Conservation (phyloP, 2,888 invertebrate genomes). For the Heteromurus nitidus region DNA sequence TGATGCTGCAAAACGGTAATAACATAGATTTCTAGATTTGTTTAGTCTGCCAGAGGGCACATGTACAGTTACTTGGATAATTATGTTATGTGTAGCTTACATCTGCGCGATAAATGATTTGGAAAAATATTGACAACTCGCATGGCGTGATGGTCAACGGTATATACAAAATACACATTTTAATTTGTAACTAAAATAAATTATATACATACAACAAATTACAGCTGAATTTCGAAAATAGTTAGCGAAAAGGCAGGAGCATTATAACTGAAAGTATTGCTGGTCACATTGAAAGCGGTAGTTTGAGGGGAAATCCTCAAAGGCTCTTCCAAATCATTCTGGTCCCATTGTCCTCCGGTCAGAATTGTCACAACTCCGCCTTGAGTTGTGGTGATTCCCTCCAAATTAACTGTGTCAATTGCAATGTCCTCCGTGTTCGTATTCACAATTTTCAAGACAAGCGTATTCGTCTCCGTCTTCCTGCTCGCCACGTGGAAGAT, state of each 20-base stretch:
- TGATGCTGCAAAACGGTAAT: too few relatives aligned
- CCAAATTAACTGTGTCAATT: conserved; percentile 25
- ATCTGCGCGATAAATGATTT: too few relatives aligned
- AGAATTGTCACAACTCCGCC: conserved; percentile 30
- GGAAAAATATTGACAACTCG: too few relatives aligned
- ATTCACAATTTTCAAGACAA: conserved; percentile 43
- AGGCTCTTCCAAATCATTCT: conserved; percentile 34
- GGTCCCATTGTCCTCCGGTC: conserved; percentile 43
- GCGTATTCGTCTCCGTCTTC: conserved; percentile 29
- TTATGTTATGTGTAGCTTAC: too few relatives aligned
- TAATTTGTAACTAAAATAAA: too few relatives aligned
- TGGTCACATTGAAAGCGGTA: conserved; percentile 23
- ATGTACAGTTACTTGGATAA: too few relatives aligned
- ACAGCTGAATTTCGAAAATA: conserved; percentile 47
- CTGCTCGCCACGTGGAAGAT: conserved; percentile 44
- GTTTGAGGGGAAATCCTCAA: conserved; percentile 22
- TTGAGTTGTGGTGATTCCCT: conserved; percentile 16
- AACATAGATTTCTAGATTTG: too few relatives aligned
- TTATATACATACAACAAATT: too few relatives aligned
- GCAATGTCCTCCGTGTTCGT: conserved; percentile 36
- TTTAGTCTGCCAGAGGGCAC: too few relatives aligned
- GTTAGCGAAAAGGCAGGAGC: conserved; percentile 48
- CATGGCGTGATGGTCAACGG: too few relatives aligned
- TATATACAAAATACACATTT: too few relatives aligned
- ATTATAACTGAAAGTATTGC: conserved; percentile 40